phyloP scores from a whole-genome alignment of 2,113 vertebrate species.

The Ceratotherium simum region DNA sequence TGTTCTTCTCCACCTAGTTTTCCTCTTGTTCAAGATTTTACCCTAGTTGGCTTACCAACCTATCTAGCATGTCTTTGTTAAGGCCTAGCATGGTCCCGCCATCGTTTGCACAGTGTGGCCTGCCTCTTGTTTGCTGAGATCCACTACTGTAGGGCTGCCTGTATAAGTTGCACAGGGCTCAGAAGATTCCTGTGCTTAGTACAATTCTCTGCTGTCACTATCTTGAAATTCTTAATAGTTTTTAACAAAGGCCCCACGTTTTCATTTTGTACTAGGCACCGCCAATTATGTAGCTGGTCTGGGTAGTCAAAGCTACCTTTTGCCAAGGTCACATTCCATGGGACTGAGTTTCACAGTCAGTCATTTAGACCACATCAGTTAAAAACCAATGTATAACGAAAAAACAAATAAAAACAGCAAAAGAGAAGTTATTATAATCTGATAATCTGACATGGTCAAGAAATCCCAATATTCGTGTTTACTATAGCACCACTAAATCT shows the following conservation, averaged over 20 bases:
- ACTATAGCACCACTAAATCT: background rate
- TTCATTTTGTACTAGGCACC: background rate
- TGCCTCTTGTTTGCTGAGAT: background rate
- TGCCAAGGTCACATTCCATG: background rate
- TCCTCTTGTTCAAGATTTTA: background rate
- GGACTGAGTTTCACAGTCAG: background rate
- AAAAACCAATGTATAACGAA: background rate
- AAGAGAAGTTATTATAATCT: background rate
- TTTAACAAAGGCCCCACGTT: background rate
- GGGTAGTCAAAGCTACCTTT: background rate
- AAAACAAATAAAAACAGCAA: background rate
- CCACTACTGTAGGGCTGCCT: rapidly evolving
- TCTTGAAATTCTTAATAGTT: background rate
- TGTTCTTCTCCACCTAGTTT: background rate
- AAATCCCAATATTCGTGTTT: background rate
- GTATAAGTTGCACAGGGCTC: background rate
- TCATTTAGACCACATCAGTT: background rate
- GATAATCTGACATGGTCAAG: background rate
- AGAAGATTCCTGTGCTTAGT: background rate
- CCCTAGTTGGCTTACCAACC: background rate
- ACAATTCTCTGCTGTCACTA: background rate
- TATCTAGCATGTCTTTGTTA: background rate
- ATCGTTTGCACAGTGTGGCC: background rate
- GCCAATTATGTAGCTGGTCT: background rate
- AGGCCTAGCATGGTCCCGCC: rapidly evolving